A percentile compares a stretch with the other conserved stretches of the same genome.
Conservation (phyloP, 2,797 vertebrate genomes). For the Leucoraja ocellata region DNA sequence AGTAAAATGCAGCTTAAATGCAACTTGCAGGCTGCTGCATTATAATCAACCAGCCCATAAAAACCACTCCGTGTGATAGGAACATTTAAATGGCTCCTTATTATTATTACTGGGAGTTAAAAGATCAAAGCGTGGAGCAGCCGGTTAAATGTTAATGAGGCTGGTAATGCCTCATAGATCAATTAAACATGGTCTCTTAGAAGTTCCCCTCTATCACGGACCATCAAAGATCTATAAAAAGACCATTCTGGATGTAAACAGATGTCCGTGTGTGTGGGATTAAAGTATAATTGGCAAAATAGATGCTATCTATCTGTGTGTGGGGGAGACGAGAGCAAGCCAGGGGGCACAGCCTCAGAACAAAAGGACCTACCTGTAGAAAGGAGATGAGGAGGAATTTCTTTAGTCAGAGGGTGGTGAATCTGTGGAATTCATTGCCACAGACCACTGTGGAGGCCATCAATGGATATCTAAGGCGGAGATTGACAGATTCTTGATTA, state of each 20-base stretch:
- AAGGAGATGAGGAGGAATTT: no score
- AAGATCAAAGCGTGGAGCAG: background rate
- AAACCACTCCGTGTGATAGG: background rate
- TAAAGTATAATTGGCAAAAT: background rate
- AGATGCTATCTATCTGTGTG: background rate
- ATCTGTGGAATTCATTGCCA: no score
- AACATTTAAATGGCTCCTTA: background rate
- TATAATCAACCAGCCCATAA: background rate
- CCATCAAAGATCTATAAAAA: background rate
- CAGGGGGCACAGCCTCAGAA: no score
- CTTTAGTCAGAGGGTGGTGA: no score
- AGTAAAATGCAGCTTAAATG: background rate
- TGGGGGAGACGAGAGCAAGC: no score
- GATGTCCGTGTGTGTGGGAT: background rate
- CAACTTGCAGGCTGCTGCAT: background rate
- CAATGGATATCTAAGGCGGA: no score
- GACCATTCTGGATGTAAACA: background rate
- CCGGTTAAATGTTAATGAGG: constrained; percentile 5
- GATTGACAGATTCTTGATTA: no score
- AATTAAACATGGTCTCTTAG: background rate
- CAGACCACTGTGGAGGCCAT: no score
- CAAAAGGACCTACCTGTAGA: no score
- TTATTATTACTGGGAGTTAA: constrained; percentile 6
- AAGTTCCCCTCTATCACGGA: background rate
- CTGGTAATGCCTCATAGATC: background rate